Evolutionary conservation across 2,797 vertebrate species (phyloP), one percentile per base, ranked within the genome.

Genomic region (Acanthornis magna): DNA sequence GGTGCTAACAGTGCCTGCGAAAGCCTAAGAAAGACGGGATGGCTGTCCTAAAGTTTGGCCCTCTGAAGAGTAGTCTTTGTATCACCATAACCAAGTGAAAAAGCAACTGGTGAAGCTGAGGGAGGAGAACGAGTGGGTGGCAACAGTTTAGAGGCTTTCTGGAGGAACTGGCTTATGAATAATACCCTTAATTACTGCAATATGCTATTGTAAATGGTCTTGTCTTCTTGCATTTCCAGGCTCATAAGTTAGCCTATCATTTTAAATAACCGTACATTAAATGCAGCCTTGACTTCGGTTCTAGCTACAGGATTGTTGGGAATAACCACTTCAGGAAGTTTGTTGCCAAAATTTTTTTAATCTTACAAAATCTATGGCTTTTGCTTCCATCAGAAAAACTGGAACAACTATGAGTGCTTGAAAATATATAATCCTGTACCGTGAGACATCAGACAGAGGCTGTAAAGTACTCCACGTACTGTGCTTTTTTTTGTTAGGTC

Each of bases 381-480:
- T 90, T 94, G 22, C 13, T 94, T 85, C 62, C 83, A 90, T 95
- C 55, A 75, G 91, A 91, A 93, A 84, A 96, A 42, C 13, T 73
- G 51, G 55, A 84, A 88, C 0, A 2, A 25, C 17, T n/a, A 14
- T 4, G 7, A 84, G 18, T 40, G 16, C 79, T 78, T 84, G 58
- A 75, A 95, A 85, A 83, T 19, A 36, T 2, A 53, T 29, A 34
- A 68, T 36, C 26, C 40, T 71, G 22, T 68, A 74, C 29, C 15
- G 13, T 19, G 38, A 85, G n/a, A 72, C 27, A 43, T 58, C 54
- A 81, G 80, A 75, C 58, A 73, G 84, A 68, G 42, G 42, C 54
- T 87, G 43, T 38, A 68, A 72, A 90, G 30, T 68, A 65, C 13
- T 65, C 17, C 7, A 13, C 7, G 12, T 47, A 23, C 51, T 34